These are phyloP conservation scores for Halesus radiatus DNA, from an alignment of 1,140 invertebrate species.

Conservation along the genomic window DNA sequence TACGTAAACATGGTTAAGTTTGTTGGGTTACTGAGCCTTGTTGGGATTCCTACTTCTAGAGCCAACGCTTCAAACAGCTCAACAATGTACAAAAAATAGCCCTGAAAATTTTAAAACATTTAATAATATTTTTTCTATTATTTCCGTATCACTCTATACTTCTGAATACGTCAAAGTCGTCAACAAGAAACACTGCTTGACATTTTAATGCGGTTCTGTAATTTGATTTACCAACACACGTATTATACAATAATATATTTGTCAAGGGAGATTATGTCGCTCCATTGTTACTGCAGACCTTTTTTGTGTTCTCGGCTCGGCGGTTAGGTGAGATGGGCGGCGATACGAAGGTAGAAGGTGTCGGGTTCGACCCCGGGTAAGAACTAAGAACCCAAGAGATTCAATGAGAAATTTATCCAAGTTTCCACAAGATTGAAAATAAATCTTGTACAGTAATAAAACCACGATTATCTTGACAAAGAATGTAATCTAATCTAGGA, in stretches of 20 bases:
- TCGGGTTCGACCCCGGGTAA: background rate
- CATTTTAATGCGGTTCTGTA: conserved; percentile 24
- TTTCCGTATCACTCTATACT: background rate
- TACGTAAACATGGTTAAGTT: no score
- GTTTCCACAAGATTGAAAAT: background rate
- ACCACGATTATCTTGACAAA: background rate
- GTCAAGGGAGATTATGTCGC: conserved; percentile 15
- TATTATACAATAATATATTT: conserved; percentile 11
- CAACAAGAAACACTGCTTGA: conserved; percentile 23
- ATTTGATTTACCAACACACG: conserved; percentile 22
- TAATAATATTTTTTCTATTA: no score
- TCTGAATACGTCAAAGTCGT: background rate
- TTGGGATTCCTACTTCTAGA: no score
- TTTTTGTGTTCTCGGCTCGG: background rate
- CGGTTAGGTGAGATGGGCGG: background rate
- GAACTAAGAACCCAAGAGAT: no score
- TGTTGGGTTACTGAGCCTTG: no score
- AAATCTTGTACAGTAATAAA: background rate
- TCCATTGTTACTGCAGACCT: conserved; percentile 7
- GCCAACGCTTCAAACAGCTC: no score
- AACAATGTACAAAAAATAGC: no score
- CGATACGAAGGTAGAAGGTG: background rate
- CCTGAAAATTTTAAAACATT: no score
- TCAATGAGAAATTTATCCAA: no score
- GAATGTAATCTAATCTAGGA: background rate